Percentiles rank a stretch among this genome's conserved stretches.
Evolutionary conservation across 2,113 vertebrate species (phyloP).

Genomic region (Lucifuga dentata): DNA sequence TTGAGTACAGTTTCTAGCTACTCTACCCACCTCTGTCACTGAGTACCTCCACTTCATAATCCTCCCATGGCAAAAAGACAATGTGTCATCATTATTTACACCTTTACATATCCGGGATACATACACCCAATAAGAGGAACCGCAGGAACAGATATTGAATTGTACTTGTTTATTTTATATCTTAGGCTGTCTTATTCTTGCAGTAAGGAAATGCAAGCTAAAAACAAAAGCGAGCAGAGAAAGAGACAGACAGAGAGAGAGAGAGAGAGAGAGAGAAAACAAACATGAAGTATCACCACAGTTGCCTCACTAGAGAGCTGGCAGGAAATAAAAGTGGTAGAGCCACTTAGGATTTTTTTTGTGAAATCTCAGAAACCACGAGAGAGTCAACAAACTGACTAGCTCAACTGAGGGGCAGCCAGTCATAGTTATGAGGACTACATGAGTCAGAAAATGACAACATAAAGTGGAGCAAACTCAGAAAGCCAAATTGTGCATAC

Average conservation of each 20-base stretch:
- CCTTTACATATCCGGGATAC: background rate
- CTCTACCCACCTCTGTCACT: too few relatives aligned
- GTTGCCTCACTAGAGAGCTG: background rate
- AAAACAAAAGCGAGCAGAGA: constrained; percentile 17
- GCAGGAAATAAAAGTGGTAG: constrained; percentile 1
- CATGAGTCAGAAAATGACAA: background rate
- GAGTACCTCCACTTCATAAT: too few relatives aligned
- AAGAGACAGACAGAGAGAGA: background rate
- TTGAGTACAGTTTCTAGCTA: too few relatives aligned
- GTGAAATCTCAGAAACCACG: background rate
- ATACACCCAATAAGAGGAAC: background rate
- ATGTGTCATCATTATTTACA: too few relatives aligned
- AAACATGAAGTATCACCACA: background rate
- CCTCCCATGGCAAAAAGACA: too few relatives aligned
- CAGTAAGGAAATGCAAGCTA: background rate
- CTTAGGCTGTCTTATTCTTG: background rate
- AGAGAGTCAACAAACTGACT: constrained; percentile 3
- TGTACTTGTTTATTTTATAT: background rate
- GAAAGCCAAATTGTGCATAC: too few relatives aligned
- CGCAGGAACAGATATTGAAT: background rate
- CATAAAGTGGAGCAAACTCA: background rate
- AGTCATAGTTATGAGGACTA: background rate
- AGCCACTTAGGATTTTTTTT: constrained; percentile 4
- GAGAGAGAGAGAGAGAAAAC: background rate
- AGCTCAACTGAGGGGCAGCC: background rate